A percentile compares a stretch with the other conserved stretches of the same genome.
phyloP scores from a whole-genome alignment of 2,113 vertebrate species.

The Ursus arctos region DNA sequence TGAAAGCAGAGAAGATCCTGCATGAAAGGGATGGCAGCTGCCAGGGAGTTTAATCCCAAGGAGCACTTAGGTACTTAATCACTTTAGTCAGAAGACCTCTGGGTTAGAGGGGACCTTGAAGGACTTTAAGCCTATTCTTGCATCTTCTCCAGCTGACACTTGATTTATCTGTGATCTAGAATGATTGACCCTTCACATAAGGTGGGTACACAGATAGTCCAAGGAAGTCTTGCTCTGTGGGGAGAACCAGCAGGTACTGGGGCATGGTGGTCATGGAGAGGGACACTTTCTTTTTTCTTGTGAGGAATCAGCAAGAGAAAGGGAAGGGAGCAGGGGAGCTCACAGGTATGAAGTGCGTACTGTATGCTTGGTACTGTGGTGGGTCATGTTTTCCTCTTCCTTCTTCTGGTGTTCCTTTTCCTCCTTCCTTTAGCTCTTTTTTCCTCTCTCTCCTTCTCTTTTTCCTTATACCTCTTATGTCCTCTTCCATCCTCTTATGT shows the following conservation, averaged over 20 bases:
- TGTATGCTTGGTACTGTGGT: not conserved
- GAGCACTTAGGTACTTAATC: not conserved
- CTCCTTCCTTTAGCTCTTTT: not conserved
- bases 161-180: not conserved
- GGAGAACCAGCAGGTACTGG: not conserved
- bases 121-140: not conserved
- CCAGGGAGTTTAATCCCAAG: not conserved
- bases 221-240: not conserved
- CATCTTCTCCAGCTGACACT: not conserved
- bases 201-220: no score
- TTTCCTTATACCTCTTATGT: not conserved
- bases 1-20: not conserved
- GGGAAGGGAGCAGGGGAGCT: no score
- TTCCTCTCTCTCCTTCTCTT: not conserved
- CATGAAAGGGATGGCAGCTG: not conserved
- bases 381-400: not conserved
- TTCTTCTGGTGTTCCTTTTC: not conserved
- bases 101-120: not conserved
- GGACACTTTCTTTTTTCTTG: not conserved
- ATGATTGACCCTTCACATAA: not conserved
- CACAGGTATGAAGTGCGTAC: not conserved
- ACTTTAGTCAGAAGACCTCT: not conserved
- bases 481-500: not conserved
- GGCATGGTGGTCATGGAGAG: not conserved
- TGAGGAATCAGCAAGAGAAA: not conserved